phyloP scores from a whole-genome alignment of 1,140 invertebrate genomes.

The Triops cancriformis region DNA sequence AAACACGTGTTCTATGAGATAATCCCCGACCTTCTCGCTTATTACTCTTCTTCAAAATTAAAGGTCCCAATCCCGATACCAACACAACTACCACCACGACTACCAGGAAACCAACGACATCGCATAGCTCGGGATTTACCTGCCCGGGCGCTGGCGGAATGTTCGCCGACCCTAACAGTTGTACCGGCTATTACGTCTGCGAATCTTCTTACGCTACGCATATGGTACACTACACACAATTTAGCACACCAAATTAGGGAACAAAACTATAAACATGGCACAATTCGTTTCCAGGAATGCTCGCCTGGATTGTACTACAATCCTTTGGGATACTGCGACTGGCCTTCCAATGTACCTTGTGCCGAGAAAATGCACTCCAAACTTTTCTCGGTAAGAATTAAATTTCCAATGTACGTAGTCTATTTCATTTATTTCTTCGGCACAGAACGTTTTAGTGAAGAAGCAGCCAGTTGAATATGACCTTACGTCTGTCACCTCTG shows the following conservation, averaged over 20 bases:
- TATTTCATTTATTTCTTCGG: no score
- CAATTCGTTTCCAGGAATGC: constrained; percentile 29
- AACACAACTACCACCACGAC: not conserved
- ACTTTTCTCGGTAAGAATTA: not conserved
- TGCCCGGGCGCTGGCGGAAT: not conserved
- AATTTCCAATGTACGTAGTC: no score
- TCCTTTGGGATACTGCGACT: constrained; percentile 33
- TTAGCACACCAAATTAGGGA: no score
- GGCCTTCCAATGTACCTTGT: constrained; percentile 32
- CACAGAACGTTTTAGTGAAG: no score
- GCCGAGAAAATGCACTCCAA: not conserved
- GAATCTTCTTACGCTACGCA: not conserved
- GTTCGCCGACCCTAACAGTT: constrained; percentile 17
- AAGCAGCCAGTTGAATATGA: no score
- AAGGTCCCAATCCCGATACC: not conserved
- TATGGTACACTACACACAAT: constrained; percentile 15
- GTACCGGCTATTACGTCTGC: constrained; percentile 23
- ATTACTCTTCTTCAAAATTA: not conserved
- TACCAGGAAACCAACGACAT: not conserved
- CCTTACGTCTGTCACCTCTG: no score
- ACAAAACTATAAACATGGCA: not conserved
- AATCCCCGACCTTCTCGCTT: no score
- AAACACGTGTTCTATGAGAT: not conserved
- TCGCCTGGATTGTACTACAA: constrained; percentile 33
- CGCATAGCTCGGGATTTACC: not conserved